phyloP scores from a whole-genome alignment of 1,140 invertebrate genomes.

The Hirudo medicinalis region DNA sequence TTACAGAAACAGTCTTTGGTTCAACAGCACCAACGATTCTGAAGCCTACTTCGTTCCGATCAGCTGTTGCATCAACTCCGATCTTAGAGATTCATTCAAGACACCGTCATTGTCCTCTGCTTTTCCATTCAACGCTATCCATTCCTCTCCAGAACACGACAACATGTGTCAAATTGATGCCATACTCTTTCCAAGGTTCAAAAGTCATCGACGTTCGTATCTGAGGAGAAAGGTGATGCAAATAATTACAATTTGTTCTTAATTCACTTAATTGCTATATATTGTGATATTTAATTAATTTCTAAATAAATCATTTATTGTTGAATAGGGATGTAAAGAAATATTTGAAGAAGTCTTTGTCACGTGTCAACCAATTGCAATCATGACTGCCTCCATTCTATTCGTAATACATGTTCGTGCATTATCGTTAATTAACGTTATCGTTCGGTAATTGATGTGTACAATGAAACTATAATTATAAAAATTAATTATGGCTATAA shows the following conservation, averaged over 20 bases:
- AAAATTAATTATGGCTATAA: no score
- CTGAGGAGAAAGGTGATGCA: slow-evolving; percentile 1
- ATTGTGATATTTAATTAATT: no score
- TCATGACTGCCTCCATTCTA: no score
- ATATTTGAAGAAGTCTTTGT: no score
- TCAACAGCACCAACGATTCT: slow-evolving; percentile 8
- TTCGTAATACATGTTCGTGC: no score
- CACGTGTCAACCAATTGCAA: no score
- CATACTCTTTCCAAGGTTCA: background rate
- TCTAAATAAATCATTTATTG: no score
- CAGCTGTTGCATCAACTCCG: background rate
- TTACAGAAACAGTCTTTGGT: slow-evolving; percentile 12
- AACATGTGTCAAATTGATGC: slow-evolving; percentile 12
- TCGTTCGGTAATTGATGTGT: no score
- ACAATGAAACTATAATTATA: no score
- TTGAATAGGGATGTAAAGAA: no score
- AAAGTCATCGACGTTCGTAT: background rate
- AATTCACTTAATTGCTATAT: no score
- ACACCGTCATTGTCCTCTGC: background rate
- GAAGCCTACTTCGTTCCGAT: slow-evolving; percentile 10
- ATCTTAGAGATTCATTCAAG: background rate
- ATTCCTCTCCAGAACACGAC: background rate
- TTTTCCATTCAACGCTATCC: background rate
- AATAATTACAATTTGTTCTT: background rate
- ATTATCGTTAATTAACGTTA: no score